Conservation (phyloP, 2,113 vertebrate genomes). For the Muscicapa adusta region DNA sequence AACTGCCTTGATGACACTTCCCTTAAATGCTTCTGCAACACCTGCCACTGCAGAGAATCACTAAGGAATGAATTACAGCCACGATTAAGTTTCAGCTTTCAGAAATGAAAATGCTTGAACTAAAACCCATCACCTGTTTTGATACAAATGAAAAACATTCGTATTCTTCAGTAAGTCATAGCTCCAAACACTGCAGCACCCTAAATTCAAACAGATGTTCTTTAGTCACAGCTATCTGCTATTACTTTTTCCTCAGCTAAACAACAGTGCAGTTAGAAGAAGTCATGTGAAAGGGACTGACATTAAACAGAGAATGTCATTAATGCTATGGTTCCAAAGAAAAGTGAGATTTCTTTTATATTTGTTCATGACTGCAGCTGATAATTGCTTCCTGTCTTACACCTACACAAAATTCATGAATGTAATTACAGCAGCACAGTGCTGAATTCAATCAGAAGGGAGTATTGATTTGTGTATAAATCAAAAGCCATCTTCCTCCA, state of each 20-base stretch:
- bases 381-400: slow-evolving; percentile 73
- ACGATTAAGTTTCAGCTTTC: background rate
- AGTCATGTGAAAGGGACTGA: slow-evolving; percentile 17
- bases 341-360: slow-evolving; percentile 58
- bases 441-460: slow-evolving; percentile 55
- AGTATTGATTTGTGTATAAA: slow-evolving; percentile 62
- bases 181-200: background rate
- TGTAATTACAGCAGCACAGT: slow-evolving; percentile 51
- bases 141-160: background rate
- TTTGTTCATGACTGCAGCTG: slow-evolving; percentile 3
- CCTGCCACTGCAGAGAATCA: background rate
- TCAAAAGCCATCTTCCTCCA: slow-evolving; percentile 21
- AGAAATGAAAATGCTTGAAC: background rate
- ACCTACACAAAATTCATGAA: slow-evolving; percentile 71
- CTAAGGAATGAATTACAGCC: background rate
- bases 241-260: background rate
- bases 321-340: slow-evolving; percentile 49
- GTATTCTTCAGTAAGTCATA: background rate
- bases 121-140: background rate
- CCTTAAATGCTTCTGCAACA: background rate
- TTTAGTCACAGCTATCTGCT: background rate
- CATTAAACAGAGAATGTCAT: slow-evolving; percentile 31
- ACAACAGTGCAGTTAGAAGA: slow-evolving; percentile 7
- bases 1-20: background rate
- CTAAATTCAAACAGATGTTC: background rate